Evolutionary conservation across 2,888 invertebrate species (phyloP).

Genomic region (Vesta saturnalis): DNA sequence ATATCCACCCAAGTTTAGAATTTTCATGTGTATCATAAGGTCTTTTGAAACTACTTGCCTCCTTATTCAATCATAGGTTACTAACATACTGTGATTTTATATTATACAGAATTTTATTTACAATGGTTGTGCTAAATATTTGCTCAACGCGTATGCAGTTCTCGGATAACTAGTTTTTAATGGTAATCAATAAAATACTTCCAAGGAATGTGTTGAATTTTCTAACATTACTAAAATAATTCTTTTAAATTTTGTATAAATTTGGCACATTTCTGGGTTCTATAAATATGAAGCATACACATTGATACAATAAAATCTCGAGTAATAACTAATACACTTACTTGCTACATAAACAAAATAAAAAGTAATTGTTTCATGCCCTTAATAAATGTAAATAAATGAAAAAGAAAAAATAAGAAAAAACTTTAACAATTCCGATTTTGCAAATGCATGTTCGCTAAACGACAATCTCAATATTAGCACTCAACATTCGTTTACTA

Average conservation of each 20-base stretch:
- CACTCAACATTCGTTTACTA: slow-evolving; percentile 47
- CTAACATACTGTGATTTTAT: slow-evolving; percentile 56
- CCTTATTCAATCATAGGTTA: slow-evolving; percentile 34
- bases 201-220: not conserved
- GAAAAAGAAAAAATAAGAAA: slow-evolving; percentile 9
- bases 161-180: slow-evolving; percentile 23
- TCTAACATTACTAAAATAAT: too few relatives aligned
- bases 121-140: slow-evolving; percentile 58
- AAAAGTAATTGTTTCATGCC: slow-evolving; percentile 16
- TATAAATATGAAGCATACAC: not conserved
- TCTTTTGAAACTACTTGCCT: slow-evolving; percentile 13
- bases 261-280: not conserved
- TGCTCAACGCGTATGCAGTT: slow-evolving; percentile 53
- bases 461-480: slow-evolving; percentile 56
- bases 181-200: not conserved
- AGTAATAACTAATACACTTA: not conserved
- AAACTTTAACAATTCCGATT: slow-evolving; percentile 16
- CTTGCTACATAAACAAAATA: not conserved
- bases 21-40: slow-evolving; percentile 18
- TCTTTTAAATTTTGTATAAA: too few relatives aligned
- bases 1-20: not conserved
- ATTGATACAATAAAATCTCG: not conserved
- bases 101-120: slow-evolving; percentile 55
- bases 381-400: slow-evolving; percentile 23
- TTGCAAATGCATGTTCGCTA: slow-evolving; percentile 48